Evolutionary conservation across 1,140 invertebrate genomes (phyloP).

Genomic region (Carposina sasakii): DNA sequence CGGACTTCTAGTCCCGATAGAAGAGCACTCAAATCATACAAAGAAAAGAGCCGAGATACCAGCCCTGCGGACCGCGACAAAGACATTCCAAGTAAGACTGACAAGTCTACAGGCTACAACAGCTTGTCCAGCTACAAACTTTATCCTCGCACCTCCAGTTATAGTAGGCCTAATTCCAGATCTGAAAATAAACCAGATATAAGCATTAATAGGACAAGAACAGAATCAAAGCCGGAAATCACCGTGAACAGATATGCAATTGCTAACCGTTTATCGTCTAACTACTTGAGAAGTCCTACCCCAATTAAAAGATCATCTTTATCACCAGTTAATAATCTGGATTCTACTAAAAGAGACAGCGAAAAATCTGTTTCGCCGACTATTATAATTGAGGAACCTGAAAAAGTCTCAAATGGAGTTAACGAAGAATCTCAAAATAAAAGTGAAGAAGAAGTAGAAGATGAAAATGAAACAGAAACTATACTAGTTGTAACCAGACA

Average conservation of each 20-base stretch:
- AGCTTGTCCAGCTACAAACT: conserved; percentile 65
- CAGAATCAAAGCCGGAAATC: conserved; percentile 37
- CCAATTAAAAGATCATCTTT: conserved; percentile 43
- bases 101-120: conserved; percentile 58
- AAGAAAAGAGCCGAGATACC: conserved; percentile 57
- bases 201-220: conserved; percentile 10
- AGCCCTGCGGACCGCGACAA: conserved; percentile 60
- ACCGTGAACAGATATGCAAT: conserved; percentile 57
- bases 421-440: conserved; percentile 18
- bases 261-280: conserved; percentile 50
- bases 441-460: conserved; percentile 12
- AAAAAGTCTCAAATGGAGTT: conserved; percentile 20
- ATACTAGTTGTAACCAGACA: conserved; percentile 80
- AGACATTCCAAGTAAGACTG: conserved; percentile 71
- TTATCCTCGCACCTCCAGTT: conserved; percentile 57
- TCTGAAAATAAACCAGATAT: conserved; percentile 40
- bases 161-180: conserved; percentile 49
- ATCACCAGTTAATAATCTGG: conserved; percentile 42
- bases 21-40: conserved; percentile 43
- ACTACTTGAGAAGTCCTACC: conserved; percentile 52
- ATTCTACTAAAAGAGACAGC: conserved; percentile 33
- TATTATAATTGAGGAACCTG: conserved; percentile 15
- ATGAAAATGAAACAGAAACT: conserved; percentile 50
- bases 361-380: conserved; percentile 30
- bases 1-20: conserved; percentile 54